Evolutionary conservation across 1,140 invertebrate genomes (phyloP).

Genomic region (Orius laevigatus): DNA sequence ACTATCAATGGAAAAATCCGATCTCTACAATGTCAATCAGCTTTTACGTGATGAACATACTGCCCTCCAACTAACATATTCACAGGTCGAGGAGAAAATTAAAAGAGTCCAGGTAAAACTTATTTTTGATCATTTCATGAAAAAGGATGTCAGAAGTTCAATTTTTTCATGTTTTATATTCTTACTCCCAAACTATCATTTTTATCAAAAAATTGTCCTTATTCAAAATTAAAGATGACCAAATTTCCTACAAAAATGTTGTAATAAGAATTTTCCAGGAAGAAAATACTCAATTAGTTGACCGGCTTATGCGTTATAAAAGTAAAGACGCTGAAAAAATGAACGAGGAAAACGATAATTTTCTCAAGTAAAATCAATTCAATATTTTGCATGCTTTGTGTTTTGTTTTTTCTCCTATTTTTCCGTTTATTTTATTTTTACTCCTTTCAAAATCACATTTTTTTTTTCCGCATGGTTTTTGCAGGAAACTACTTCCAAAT

Average conservation of each 20-base stretch:
- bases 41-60: conserved; percentile 87
- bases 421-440: too few relatives aligned
- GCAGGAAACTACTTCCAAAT: too few relatives aligned
- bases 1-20: conserved; percentile 35
- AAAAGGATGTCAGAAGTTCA: too few relatives aligned
- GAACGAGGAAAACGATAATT: conserved; percentile 88
- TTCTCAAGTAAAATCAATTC: conserved; percentile 50
- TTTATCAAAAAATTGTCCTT: too few relatives aligned
- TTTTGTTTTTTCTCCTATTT: neutral
- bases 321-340: conserved; percentile 84
- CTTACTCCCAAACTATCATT: too few relatives aligned
- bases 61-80: conserved; percentile 78
- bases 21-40: conserved; percentile 69
- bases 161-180: too few relatives aligned
- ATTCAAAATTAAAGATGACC: too few relatives aligned
- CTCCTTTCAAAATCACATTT: too few relatives aligned
- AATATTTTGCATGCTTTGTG: neutral
- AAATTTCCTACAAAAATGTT: too few relatives aligned
- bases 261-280: conserved; percentile 52
- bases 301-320: conserved; percentile 78
- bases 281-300: conserved; percentile 75
- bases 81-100: conserved; percentile 75
- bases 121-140: too few relatives aligned
- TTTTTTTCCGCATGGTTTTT: too few relatives aligned
- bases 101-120: conserved; percentile 53